Evolutionary conservation across 2,888 invertebrate genomes (phyloP).

Genomic region (Campoplex nolae): DNA sequence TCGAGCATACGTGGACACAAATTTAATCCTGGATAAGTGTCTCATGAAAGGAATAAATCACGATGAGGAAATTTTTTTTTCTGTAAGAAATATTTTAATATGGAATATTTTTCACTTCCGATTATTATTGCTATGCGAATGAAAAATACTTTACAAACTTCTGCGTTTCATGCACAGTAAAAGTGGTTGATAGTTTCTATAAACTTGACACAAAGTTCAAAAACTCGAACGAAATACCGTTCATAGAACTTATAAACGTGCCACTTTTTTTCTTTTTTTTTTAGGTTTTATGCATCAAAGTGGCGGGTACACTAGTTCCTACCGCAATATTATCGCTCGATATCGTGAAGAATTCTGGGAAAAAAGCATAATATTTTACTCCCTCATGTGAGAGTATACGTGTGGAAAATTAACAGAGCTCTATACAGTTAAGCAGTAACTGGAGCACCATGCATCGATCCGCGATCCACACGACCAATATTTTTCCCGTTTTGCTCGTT

Average conservation of each 20-base stretch:
- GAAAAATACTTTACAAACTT: background rate
- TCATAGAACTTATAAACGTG: background rate
- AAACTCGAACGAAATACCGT: background rate
- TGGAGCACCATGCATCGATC: constrained; percentile 40
- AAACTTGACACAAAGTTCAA: background rate
- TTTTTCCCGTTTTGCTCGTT: constrained; percentile 3
- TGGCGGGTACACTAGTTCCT: background rate
- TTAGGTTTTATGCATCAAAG: background rate
- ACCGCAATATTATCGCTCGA: background rate
- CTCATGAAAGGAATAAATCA: background rate
- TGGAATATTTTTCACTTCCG: background rate
- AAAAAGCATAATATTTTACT: background rate
- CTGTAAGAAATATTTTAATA: background rate
- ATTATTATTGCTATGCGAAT: background rate
- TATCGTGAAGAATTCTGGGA: background rate
- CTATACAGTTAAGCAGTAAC: constrained; percentile 12
- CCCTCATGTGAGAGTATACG: background rate
- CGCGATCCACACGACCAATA: constrained; percentile 15
- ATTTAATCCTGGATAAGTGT: background rate
- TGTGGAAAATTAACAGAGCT: background rate
- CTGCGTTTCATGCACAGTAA: no score
- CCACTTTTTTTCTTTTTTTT: background rate
- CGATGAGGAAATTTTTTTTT: background rate
- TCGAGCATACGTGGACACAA: background rate
- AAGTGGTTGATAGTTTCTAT: background rate